Evolutionary conservation across 2,113 vertebrate genomes (phyloP), one percentile per base, ranked within the genome.

Genomic region (Varanus salvator): DNA sequence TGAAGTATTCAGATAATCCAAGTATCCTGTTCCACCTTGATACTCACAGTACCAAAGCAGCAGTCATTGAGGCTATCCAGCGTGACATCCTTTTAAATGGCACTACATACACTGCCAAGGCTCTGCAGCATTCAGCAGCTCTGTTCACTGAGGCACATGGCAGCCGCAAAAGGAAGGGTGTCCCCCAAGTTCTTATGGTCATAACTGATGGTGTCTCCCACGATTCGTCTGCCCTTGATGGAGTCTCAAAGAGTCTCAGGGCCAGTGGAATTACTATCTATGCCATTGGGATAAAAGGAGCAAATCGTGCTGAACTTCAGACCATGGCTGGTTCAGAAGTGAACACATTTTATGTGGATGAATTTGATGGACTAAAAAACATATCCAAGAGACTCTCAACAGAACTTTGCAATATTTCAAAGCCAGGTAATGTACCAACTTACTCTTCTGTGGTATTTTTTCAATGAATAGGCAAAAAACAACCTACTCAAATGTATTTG

Each of bases 151-250:
- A 96, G 72, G 34, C 71, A 27, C 77, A 25, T 8, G 94, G 96
- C 52, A 96, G 97, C 82, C 96, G 95, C 29, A 91, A 92, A 31
- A 74, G 34, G 44, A 89, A 78, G 14, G 93, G 93, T 3, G 95
- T 97, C 25, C 95, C 96, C n/a, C 97, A 97, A 38, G 93, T 96
- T 83, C 95, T 97, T 48, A 93, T 97, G 6, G 93, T 97, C 78
- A 95, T 97, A 83, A 96, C 96, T 0, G 96, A 97, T 6, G 96
- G 97, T 27, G 93, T 90, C 1, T 97, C 96, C 19, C 89, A 96
- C 0, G 96, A 97, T 75, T 23, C 15, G 0, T 14, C 23, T 0
- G 21, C 80, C 5, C 94, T 97, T 75, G 87, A 86, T 12, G 75
- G 86, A 31, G 92, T 91, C 0, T 91, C 96, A 31, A 92, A 90